These are phyloP conservation scores for Tetranychus piercei DNA, from an alignment of 2,888 invertebrate species.

Conservation along the genomic window DNA sequence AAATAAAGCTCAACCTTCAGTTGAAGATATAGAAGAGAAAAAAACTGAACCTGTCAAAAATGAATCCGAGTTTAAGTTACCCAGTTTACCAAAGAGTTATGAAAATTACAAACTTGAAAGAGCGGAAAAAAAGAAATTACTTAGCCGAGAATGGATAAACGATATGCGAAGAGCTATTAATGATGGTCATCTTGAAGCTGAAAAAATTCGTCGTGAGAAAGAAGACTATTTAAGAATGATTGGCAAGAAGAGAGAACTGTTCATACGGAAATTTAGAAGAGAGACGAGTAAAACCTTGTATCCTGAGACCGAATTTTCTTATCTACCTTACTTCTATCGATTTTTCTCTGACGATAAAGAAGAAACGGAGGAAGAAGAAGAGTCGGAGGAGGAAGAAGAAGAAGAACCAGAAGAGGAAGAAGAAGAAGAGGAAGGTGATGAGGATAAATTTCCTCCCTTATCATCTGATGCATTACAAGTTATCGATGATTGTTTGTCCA, in stretches of 20 bases:
- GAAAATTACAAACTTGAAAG: not conserved
- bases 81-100: not conserved
- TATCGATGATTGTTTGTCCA: not conserved
- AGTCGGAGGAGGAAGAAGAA: not conserved
- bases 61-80: not conserved
- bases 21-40: not conserved
- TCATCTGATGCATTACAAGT: not conserved
- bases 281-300: not conserved
- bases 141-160: not conserved
- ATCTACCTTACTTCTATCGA: not conserved
- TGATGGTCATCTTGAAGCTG: not conserved
- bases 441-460: not conserved
- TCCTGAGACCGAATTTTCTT: not conserved
- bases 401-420: not conserved
- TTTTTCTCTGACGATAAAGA: not conserved
- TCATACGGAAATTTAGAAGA: not conserved
- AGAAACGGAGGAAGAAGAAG: not conserved
- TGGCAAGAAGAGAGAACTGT: not conserved
- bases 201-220: not conserved
- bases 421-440: not conserved
- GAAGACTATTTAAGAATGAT: not conserved
- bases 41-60: not conserved
- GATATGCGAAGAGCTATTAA: not conserved
- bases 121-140: not conserved
- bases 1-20: not conserved